Base-by-base conservation (phyloP, 2,888 invertebrate species). In the Urechis unicinctus region DNA sequence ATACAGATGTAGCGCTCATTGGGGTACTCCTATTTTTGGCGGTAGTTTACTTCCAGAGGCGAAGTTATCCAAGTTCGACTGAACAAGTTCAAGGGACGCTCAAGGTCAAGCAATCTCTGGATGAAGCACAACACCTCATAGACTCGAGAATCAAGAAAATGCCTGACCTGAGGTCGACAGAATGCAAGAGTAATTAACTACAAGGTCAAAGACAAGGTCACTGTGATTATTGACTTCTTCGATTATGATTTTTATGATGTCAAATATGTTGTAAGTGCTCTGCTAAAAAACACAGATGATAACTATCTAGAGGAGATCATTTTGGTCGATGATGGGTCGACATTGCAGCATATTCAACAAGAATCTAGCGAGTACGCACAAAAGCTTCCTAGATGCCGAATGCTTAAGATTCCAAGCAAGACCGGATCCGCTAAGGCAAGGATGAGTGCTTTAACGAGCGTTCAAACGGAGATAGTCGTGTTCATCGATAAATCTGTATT, bases 231-330 rank as follows among this genome's bases (percentile, higher is more conserved):
- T 5, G 51, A 59, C 45, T 65, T 63, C 57, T 63, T 50, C 42
- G 64, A 65, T 44, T 65, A 63, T 42, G 56, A 61, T 50, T 63
- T 65, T 42, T 59, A 59, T 36, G 62, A 63, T 28, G 21, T 65
- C 52, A 65, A 66, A 57, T 60, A 56, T 24, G 61, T 63, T 3
- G 24, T 65, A 17, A 55, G 57, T 25, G 62, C 62, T 42, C 22
- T 65, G 2, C 41, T 63, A 22, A 41, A 53, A 9, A 25, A 55
- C 48, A 60, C 56, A 17, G 30, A 30, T 17, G 28, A 41, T 21
- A 30, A 47, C 1, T 28, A 58, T 22, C 50, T 65, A 17, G 28
- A 46, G n/a, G 65, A 65, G 50, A 60, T 65, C 26, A 45, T 65
- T 30, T 41, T 65, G 1, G 51, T 65, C 13, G 64, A 65, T 50